phyloP scores from a whole-genome alignment of 2,113 vertebrate genomes.

The Syrrhaptes paradoxus region DNA sequence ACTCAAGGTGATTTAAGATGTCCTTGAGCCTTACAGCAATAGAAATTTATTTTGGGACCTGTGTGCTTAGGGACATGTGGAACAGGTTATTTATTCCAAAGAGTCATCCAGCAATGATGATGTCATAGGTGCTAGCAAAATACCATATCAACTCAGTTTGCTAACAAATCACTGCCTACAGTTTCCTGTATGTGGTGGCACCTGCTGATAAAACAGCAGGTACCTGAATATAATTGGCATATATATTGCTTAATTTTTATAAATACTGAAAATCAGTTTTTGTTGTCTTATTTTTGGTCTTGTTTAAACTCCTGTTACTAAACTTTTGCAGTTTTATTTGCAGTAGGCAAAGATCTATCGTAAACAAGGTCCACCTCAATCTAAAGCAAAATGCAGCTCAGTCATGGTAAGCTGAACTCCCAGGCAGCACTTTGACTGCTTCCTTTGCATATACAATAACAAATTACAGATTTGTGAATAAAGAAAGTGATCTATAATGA shows the following conservation, averaged over 20 bases:
- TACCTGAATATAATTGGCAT: neutral
- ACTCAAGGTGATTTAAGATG: slow-evolving; percentile 52
- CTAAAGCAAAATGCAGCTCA: neutral
- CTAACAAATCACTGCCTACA: slow-evolving; percentile 26
- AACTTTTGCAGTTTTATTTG: neutral
- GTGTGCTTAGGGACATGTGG: slow-evolving; percentile 42
- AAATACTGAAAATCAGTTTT: slow-evolving; percentile 1
- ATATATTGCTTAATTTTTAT: neutral
- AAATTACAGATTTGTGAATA: neutral
- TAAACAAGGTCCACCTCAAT: neutral
- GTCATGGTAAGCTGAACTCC: neutral
- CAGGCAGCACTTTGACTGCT: neutral
- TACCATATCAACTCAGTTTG: neutral
- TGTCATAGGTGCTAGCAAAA: slow-evolving; percentile 35
- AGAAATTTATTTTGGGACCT: slow-evolving; percentile 57
- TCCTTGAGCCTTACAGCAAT: slow-evolving; percentile 43
- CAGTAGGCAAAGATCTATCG: neutral
- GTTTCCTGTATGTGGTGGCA: neutral
- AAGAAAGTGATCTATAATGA: neutral
- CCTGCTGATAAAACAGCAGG: slow-evolving; percentile 30
- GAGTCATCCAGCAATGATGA: slow-evolving; percentile 30
- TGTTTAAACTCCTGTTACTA: neutral
- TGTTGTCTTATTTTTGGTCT: neutral
- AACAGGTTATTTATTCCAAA: slow-evolving; percentile 67
- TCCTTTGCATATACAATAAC: neutral